Conservation (phyloP, 2,888 invertebrate genomes). For the Stenotaenia linearis region DNA sequence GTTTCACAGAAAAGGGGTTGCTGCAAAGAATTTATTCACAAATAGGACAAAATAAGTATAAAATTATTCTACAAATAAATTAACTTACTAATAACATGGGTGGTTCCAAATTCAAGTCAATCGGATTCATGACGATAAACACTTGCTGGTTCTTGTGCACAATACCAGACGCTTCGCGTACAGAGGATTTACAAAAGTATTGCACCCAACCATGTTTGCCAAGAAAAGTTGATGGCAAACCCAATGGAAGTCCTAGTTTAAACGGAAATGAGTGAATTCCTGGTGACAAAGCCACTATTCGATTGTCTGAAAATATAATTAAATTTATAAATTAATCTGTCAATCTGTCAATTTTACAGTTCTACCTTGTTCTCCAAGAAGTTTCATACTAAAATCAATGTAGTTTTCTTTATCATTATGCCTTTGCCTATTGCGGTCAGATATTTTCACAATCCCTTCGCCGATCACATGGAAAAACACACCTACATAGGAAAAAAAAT, state of each 20-base stretch:
- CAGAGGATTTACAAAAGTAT: constrained; percentile 84
- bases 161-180: constrained; percentile 78
- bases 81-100: constrained; percentile 76
- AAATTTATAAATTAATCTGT: neutral
- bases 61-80: too few species aligned
- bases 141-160: constrained; percentile 94
- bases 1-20: constrained; percentile 86
- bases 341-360: too few species aligned
- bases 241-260: constrained; percentile 81
- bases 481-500: constrained; percentile 55
- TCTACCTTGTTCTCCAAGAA: constrained; percentile 81
- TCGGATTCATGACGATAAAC: constrained; percentile 95
- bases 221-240: constrained; percentile 84
- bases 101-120: constrained; percentile 84
- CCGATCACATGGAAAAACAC: constrained; percentile 90
- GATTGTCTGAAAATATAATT: constrained; percentile 34
- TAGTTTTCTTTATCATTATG: constrained; percentile 89
- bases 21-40: too few species aligned
- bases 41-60: too few species aligned
- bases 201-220: constrained; percentile 94
- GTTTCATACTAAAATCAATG: constrained; percentile 88
- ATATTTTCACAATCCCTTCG: constrained; percentile 84
- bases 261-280: constrained; percentile 94
- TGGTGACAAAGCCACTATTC: constrained; percentile 62
- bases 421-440: constrained; percentile 73